A percentile compares a stretch with the other conserved stretches of the same genome.
These are phyloP conservation scores for Trichonephila clavipes DNA, from an alignment of 1,140 invertebrate genomes.

Conservation along the genomic window DNA sequence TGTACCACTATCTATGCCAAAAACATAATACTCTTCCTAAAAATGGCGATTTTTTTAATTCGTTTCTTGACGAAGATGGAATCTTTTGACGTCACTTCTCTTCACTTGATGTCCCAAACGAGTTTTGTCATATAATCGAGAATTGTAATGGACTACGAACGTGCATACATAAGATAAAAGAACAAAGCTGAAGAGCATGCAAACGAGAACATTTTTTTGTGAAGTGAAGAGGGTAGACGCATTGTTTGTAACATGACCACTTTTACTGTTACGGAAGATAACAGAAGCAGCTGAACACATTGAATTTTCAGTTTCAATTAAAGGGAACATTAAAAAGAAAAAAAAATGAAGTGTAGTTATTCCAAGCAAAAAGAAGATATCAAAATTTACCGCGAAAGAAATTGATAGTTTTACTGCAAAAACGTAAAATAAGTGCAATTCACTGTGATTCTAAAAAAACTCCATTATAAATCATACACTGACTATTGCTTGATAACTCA, in stretches of 20 bases:
- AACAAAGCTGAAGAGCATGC: constrained; percentile 10
- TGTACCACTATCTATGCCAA: not conserved
- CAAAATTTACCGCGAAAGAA: too few relatives aligned
- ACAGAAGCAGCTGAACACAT: too few relatives aligned
- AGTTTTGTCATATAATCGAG: constrained; percentile 14
- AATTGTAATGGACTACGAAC: constrained; percentile 36
- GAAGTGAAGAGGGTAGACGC: not conserved
- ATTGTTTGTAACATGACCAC: not conserved
- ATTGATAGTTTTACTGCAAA: too few relatives aligned
- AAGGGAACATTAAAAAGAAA: not conserved
- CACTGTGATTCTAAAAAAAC: too few relatives aligned
- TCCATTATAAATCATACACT: too few relatives aligned
- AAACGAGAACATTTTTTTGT: not conserved
- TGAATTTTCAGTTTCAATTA: not conserved
- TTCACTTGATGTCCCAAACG: not conserved
- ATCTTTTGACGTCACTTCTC: constrained; percentile 2
- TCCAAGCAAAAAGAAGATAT: not conserved
- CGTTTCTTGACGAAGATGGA: not conserved
- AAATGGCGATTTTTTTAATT: not conserved
- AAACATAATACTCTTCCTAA: not conserved
- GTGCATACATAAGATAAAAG: not conserved
- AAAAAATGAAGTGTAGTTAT: not conserved
- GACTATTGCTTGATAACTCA: too few relatives aligned
- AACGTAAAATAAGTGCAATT: too few relatives aligned
- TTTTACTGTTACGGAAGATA: too few relatives aligned